These are phyloP conservation scores for Drosophila persimilis DNA, from an alignment of 1,140 invertebrate genomes.

Conservation along the genomic window DNA sequence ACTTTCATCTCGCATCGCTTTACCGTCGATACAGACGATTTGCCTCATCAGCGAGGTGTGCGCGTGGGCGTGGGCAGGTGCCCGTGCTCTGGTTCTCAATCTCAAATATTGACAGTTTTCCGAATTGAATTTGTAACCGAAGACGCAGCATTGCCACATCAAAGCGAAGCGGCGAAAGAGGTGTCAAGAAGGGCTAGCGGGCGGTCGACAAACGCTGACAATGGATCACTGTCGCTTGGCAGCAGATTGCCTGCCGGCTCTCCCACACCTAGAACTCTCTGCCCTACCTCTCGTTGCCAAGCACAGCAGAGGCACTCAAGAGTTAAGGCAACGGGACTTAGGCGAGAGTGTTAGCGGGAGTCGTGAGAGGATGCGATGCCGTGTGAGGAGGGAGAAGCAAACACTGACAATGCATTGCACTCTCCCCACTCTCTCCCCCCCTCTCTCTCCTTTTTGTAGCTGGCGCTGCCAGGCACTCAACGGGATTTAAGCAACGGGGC, in stretches of 20 bases:
- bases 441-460: background rate
- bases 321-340: too few relatives aligned
- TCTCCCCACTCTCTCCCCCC: background rate
- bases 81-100: conserved; percentile 9
- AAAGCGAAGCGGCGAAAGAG: conserved; percentile 42
- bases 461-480: conserved; percentile 1
- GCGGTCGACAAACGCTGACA: conserved; percentile 6
- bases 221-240: conserved; percentile 29
- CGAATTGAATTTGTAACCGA: conserved; percentile 76
- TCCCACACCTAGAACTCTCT: background rate
- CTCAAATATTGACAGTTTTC: conserved; percentile 65
- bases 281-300: background rate
- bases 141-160: conserved; percentile 69
- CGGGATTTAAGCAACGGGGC: conserved; percentile 15
- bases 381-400: too few relatives aligned
- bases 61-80: conserved; percentile 40
- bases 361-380: too few relatives aligned
- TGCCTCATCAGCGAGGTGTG: conserved; percentile 26
- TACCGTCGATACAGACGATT: conserved; percentile 33
- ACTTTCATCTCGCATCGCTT: conserved; percentile 77
- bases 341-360: too few relatives aligned
- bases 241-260: conserved; percentile 1
- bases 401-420: too few relatives aligned
- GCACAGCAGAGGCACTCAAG: background rate
- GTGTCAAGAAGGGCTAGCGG: background rate